Evolutionary conservation across 2,113 vertebrate genomes (phyloP), one percentile per base, ranked within the genome.

Genomic region (Ascaphus truei): DNA sequence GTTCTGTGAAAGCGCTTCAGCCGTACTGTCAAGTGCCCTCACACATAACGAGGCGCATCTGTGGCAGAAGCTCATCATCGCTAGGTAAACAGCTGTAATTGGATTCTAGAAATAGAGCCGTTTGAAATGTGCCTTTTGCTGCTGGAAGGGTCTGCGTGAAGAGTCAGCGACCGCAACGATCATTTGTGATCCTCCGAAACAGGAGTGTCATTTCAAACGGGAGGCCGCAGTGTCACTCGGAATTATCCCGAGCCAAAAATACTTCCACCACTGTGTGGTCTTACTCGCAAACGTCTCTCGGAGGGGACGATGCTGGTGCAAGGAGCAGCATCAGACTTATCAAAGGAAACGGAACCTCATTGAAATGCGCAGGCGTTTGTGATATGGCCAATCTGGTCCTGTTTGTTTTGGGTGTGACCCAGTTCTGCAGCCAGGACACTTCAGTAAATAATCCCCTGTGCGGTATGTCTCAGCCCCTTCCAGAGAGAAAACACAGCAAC

Each of bases 51-150:
- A 16, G n/a, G 15, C 29, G 13, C 27, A 31, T 18, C 26, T 30
- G 13, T 27, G 12, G 23, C 48, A 52, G 12, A 27, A 52, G 27
- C 26, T 55, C 51, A 55, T 55, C 51, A 30, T 26, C 51, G 15
- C 51, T 55, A 55, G 51, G 51, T 55, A 55, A 55, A 31, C 51
- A n/a, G 5, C 51, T 30, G 27, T 30, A 55, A 55, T 55, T 55
- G 51, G 51, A 55, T 55, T 55, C 7, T 27, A 30, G 26, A 55
- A 55, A 55, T 18, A 27, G 4, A 41, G 37, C 13, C 15, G 30
- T 55, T 31, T 27, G 26, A 31, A 55, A 18, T 18, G 26, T 30
- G 4, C 15, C 3, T 8, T 15, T n/a, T 5, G 29, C 26, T 9
- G 51, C 51, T 16, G 13, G 26, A 4, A 27, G 23, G 15, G 27